Base-by-base conservation (phyloP, 2,888 invertebrate species). In the Argyresthia goedartella region DNA sequence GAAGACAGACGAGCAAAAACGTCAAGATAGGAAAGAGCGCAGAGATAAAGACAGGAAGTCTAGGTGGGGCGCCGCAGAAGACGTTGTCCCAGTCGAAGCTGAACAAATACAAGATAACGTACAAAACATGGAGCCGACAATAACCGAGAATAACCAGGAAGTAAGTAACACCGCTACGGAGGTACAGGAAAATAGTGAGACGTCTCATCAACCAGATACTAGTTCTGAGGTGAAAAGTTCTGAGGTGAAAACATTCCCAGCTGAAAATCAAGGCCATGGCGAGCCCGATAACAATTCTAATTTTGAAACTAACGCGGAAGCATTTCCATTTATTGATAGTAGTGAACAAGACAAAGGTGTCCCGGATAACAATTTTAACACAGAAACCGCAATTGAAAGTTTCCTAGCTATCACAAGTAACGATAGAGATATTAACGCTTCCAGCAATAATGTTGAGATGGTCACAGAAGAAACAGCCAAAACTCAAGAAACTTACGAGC, bases 1-100 rank as follows among this genome's bases (percentile, higher is more conserved):
- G 56, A 54, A 33, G 47, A 43, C 36, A n/a, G n/a, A 25, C 15
- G 51, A 57, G 36, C 58, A 63, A 41, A 25, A 25, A 25, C 25
- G 25, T 6, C 67, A 68, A 11, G 68, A 69, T 35, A 61, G 67
- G 44, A 64, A 57, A 52, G 53, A 62, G 15, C 65, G 71, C 44
- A 66, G 74, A 50, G 81, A 81, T 13, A 79, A 73, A 56, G 85
- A 85, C 53, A 72, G 85, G 35, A 85, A 81, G 53, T 85, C 85
- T 1, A 67, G 85, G 39, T 85, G 85, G 85, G 85, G 85, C 4
- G 55, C 52, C 9, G 11, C 56, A 4, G 44, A 46, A 34, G 49
- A 49, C 10, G 25, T 50, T 1, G 11, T 34, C 25, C 51, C 15
- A 6, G 6, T 25, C 25, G 25, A 25, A 25, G 25, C 25, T n/a